Evolutionary conservation across 2,113 vertebrate species (phyloP), one percentile per base, ranked within the genome.

Genomic region (Malurus cyaneus): DNA sequence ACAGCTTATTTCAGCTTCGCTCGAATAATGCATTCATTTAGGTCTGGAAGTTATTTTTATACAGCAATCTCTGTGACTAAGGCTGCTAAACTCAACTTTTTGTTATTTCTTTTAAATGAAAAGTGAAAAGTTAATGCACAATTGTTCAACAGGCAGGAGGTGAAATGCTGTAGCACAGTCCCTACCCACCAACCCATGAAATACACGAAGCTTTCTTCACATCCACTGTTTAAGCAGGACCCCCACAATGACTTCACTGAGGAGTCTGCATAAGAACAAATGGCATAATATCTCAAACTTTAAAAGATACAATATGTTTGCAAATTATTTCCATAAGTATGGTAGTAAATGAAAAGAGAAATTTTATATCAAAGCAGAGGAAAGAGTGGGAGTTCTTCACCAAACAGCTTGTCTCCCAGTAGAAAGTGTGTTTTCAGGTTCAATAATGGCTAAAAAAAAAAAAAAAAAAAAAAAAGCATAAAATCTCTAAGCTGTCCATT

Each of bases 271-370:
- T 69, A 92, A 86, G 88, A 95, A 84, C 72, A 96, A 96, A 94
- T 92, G 56, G 76, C 82, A 80, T 80, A 67, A 67, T 92, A 88
- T 90, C 93, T 90, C 77, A 57, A 88, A 90, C 76, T 88, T 89
- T 96, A 93, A 96, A 86, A 90, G 90, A 84, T 86, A 91, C 92
- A 97, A 91, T 92, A 95, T 95, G 94, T 79, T 92, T 50, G 41
- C 85, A 97, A 95, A 96, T 96, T 86, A 95, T 94, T 97, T 94
- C 95, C 93, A 95, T 86, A 95, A 96, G 94, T 39, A 44, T 23
- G 76, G 50, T 46, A 76, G 64, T 59, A 96, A 92, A 95, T 77
- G 60, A 6, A 56, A 76, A 76, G 52, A 62, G 60, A 70, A 79
- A 36, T 12, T 34, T 87, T 70, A 92, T 90, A 93, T 94, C 92